Conservation (phyloP, 1,140 invertebrate species). For the Physella acuta region DNA sequence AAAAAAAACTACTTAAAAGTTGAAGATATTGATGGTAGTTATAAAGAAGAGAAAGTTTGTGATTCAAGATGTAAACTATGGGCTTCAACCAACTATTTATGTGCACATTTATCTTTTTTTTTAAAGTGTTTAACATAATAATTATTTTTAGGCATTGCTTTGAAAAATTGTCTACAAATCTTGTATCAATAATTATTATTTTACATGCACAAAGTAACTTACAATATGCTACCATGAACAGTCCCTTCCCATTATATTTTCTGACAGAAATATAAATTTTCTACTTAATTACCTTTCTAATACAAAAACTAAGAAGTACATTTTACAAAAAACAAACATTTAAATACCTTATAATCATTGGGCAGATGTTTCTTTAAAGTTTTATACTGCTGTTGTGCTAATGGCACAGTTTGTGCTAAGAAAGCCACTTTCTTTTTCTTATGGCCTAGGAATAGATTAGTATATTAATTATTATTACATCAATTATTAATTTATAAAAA, state of each 20-base stretch:
- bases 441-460: background rate
- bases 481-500: background rate
- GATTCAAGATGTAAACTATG: too few relatives aligned
- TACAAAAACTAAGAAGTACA: background rate
- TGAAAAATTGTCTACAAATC: background rate
- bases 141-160: too few relatives aligned
- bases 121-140: too few relatives aligned
- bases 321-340: background rate
- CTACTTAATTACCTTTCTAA: background rate
- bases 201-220: background rate
- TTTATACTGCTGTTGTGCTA: conserved; percentile 53
- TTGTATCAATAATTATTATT: background rate
- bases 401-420: conserved; percentile 48
- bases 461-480: background rate
- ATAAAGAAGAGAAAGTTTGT: too few relatives aligned
- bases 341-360: conserved; percentile 21
- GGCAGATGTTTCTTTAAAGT: conserved; percentile 43
- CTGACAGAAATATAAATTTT: too few relatives aligned
- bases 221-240: background rate
- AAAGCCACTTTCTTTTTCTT: conserved; percentile 37
- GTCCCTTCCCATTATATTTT: too few relatives aligned
- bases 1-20: too few relatives aligned
- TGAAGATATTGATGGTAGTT: too few relatives aligned
- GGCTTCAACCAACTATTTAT: too few relatives aligned
- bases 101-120: too few relatives aligned